phyloP scores from a whole-genome alignment of 2,888 invertebrate genomes.

The Limnephilus rhombicus region DNA sequence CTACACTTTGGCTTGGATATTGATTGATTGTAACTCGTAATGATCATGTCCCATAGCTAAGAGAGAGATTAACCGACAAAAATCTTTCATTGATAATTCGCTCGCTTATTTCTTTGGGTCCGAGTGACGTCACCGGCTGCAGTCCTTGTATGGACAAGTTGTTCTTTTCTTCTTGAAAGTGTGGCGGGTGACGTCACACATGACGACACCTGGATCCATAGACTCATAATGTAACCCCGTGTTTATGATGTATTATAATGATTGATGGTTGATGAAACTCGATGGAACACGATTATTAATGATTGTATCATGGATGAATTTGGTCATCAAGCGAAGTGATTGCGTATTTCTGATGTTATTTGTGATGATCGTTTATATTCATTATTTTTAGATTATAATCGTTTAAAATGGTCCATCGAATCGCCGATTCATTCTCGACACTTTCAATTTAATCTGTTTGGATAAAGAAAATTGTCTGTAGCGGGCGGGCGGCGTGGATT shows the following conservation, averaged over 20 bases:
- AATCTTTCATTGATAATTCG: neutral
- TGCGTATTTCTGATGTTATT: neutral
- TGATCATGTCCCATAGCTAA: neutral
- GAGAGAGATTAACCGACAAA: neutral
- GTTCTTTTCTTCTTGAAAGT: neutral
- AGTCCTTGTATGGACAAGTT: slow-evolving; percentile 16
- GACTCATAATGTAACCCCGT: neutral
- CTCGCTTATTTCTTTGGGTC: neutral
- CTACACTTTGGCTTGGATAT: neutral
- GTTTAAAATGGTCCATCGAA: neutral
- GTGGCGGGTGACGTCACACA: slow-evolving; percentile 9
- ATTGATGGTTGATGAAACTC: neutral
- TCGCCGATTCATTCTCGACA: too few relatives aligned
- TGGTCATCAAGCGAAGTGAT: neutral
- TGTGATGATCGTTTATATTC: neutral
- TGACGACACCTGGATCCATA: slow-evolving; percentile 11
- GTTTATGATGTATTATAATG: neutral
- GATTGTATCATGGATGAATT: neutral
- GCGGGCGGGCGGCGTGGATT: too few relatives aligned
- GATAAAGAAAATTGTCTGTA: too few relatives aligned
- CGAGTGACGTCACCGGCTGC: neutral
- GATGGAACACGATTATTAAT: neutral
- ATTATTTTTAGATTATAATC: neutral
- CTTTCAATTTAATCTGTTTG: too few relatives aligned
- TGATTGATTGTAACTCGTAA: neutral